Conservation (phyloP, 2,888 invertebrate genomes). For the Nephrotoma appendiculata region DNA sequence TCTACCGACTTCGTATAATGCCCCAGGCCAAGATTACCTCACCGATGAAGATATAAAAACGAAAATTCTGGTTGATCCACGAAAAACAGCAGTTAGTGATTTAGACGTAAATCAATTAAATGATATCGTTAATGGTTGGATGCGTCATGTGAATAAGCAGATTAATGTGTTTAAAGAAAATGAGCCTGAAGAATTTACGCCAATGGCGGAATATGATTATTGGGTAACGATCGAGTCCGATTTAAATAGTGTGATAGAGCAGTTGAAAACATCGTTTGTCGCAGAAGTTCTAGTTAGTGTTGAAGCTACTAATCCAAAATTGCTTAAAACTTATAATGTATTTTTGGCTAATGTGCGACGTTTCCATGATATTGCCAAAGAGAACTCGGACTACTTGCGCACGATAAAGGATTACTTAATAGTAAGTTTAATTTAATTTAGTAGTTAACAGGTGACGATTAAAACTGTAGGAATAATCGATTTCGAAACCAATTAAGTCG, state of each 20-base stretch:
- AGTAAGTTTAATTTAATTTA: slow-evolving; percentile 24
- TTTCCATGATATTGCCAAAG: slow-evolving; percentile 26
- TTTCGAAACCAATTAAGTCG: too few relatives aligned
- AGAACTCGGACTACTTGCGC: slow-evolving; percentile 29
- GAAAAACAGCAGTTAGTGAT: slow-evolving; percentile 20
- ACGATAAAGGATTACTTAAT: slow-evolving; percentile 32
- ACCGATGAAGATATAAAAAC: slow-evolving; percentile 28
- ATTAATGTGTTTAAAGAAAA: slow-evolving; percentile 23
- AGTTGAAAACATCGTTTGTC: slow-evolving; percentile 52
- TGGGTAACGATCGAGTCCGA: slow-evolving; percentile 73
- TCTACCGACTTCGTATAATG: slow-evolving; percentile 28
- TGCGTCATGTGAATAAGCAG: slow-evolving; percentile 33
- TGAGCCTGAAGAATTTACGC: slow-evolving; percentile 55
- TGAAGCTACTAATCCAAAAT: slow-evolving; percentile 13
- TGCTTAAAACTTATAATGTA: slow-evolving; percentile 20
- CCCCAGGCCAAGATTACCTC: slow-evolving; percentile 27
- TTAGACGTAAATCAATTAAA: slow-evolving; percentile 36
- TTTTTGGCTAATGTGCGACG: slow-evolving; percentile 17
- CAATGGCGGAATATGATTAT: slow-evolving; percentile 71
- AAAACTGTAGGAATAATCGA: too few relatives aligned
- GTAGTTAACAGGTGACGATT: too few relatives aligned
- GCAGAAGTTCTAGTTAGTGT: slow-evolving; percentile 19
- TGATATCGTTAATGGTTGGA: slow-evolving; percentile 36
- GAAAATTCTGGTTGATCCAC: slow-evolving; percentile 26
- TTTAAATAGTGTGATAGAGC: slow-evolving; percentile 64